Base-by-base conservation (phyloP, 2,797 vertebrate genomes). In the Tragopan temminckii region DNA sequence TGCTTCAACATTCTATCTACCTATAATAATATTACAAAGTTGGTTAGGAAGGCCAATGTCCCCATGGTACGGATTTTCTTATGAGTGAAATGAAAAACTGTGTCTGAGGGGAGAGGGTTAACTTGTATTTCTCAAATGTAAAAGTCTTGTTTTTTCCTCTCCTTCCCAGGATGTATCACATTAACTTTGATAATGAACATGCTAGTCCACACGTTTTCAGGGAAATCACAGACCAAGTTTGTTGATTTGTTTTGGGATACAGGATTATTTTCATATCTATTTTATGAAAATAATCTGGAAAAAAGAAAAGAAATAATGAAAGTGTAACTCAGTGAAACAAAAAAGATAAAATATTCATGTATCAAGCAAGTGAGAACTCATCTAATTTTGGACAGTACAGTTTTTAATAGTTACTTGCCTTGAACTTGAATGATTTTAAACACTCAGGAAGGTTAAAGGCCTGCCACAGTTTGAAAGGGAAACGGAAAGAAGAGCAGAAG, bases 371-470 rank as follows among this genome's bases (percentile, higher is more conserved):
- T 42, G 17, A 81, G 24, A 74, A 74, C 19, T 43, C 12, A 5
- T 69, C 4, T 72, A 5, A 63, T 85, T 76, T 80, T 75, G 14
- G 9, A 46, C 15, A 16, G 0, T 0, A 27, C 27, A 5, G 19
- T 16, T 61, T 82, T 76, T 52, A n/a, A 52, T 64, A 23, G 11
- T 59, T 59, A 59, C 8, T 85, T 4, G 5, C 19, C 35, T 89
- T 58, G 31, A 59, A 69, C 75, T 13, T 59, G 52, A 59, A 3
- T 59, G 11, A 50, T 82, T 88, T 90, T 35, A 8, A 67, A 31
- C 2, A 16, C 5, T 52, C 5, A 2, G 62, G 42, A 81, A 72
- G 29, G 38, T 55, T 88, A 38, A 59, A 71, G 23, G 38, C 67
- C 20, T 58, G 33, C 50, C 23, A 9, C 24, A 69, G 25, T 68